Percentiles rank a stretch among this genome's conserved stretches.
phyloP scores from a whole-genome alignment of 2,797 vertebrate genomes.

The Melanotaenia trifasciata region DNA sequence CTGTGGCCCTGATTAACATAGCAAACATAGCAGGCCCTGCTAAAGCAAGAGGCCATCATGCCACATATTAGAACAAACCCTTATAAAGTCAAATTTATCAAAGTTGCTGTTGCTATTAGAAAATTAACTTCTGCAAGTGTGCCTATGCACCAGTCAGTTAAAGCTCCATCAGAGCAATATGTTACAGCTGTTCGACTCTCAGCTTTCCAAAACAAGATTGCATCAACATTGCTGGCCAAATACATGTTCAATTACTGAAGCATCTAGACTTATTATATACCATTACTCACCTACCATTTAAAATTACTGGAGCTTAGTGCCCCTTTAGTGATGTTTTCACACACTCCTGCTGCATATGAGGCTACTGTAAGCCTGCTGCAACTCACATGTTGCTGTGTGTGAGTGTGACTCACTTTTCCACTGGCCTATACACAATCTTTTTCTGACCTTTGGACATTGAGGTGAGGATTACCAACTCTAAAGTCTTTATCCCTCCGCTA shows the following conservation, averaged over 20 bases:
- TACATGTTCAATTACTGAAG: background rate
- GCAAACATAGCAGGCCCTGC: too few species aligned
- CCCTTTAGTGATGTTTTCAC: conserved; percentile 50
- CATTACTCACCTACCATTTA: conserved; percentile 34
- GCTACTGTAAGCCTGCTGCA: conserved; percentile 48
- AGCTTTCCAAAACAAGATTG: too few species aligned
- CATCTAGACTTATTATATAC: conserved; percentile 1
- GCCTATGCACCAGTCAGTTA: too few species aligned
- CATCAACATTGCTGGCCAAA: too few species aligned
- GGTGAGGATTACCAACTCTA: conserved; percentile 66
- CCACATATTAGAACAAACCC: too few species aligned
- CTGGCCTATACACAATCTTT: conserved; percentile 58
- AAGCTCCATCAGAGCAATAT: too few species aligned
- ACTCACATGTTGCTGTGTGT: conserved; percentile 63
- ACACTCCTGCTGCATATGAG: conserved; percentile 30
- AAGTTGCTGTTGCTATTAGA: too few species aligned
- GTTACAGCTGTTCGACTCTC: too few species aligned
- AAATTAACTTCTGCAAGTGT: too few species aligned
- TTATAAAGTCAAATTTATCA: too few species aligned
- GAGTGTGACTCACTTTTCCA: conserved; percentile 78
- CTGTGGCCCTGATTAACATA: too few species aligned
- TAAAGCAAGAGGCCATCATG: too few species aligned
- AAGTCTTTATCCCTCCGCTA: conserved; percentile 60
- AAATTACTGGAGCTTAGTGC: conserved; percentile 58
- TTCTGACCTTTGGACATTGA: conserved; percentile 57